Conservation (phyloP, 2,113 vertebrate genomes). For the Scophthalmus maximus region DNA sequence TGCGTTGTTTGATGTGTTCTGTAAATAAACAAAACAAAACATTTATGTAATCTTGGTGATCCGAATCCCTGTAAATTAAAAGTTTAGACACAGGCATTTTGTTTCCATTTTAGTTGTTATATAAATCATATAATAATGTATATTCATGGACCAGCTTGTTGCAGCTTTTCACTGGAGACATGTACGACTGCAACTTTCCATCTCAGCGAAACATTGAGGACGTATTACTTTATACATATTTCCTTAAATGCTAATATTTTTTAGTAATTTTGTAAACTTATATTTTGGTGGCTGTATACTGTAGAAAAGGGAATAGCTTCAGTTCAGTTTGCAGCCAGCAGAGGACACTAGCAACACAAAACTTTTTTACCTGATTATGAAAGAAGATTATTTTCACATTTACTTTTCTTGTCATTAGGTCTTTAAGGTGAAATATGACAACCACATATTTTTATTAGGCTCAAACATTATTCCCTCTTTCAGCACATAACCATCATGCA, state of each 20-base stretch:
- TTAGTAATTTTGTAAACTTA: too few species aligned
- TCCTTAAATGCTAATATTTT: too few species aligned
- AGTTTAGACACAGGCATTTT: not conserved
- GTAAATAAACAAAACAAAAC: conserved; percentile 75
- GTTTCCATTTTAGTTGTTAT: not conserved
- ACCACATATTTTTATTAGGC: not conserved
- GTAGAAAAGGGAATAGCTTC: not conserved
- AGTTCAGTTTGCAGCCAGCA: conserved; percentile 63
- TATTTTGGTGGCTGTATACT: not conserved
- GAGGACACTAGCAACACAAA: conserved; percentile 56
- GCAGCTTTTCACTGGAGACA: too few species aligned
- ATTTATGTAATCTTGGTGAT: conserved; percentile 17
- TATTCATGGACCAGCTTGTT: too few species aligned
- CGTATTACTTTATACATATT: too few species aligned
- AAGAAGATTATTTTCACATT: not conserved
- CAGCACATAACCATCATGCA: not conserved
- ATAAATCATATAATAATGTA: not conserved
- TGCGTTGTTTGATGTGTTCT: conserved; percentile 58
- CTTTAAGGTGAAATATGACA: not conserved
- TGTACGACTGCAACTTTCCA: not conserved
- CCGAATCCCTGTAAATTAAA: not conserved
- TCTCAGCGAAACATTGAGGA: not conserved
- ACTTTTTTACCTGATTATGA: too few species aligned
- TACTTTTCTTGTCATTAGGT: not conserved
- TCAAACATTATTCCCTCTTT: not conserved